These are phyloP conservation scores for Trematomus bernacchii DNA, from an alignment of 2,797 vertebrate genomes.

Conservation along the genomic window DNA sequence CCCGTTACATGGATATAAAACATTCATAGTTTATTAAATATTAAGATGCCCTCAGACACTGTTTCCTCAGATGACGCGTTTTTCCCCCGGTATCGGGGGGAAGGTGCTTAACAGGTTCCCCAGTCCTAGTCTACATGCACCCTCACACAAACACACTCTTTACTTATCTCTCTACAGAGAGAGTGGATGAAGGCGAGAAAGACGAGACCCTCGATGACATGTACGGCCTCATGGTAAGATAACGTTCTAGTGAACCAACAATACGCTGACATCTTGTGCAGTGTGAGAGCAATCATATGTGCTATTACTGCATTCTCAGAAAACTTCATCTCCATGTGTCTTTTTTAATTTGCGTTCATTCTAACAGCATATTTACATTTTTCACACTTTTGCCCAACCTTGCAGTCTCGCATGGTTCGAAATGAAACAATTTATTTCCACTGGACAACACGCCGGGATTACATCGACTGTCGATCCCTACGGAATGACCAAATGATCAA, in stretches of 20 bases:
- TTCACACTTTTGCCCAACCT: neutral
- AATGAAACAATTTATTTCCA: constrained; percentile 89
- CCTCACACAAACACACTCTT: neutral
- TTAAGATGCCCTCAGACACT: too few species aligned
- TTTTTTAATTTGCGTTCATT: neutral
- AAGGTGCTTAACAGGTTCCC: too few species aligned
- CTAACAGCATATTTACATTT: too few species aligned
- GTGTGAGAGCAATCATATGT: neutral
- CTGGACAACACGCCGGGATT: constrained; percentile 87
- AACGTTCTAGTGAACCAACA: neutral
- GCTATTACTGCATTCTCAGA: neutral
- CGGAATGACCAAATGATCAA: constrained; percentile 90
- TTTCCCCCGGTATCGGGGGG: constrained; percentile 3
- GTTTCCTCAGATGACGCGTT: too few species aligned
- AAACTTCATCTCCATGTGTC: neutral
- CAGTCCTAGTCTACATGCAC: neutral
- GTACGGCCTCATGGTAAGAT: constrained; percentile 89
- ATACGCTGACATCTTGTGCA: constrained; percentile 11
- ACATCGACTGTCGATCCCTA: constrained; percentile 80
- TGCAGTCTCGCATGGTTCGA: constrained; percentile 89
- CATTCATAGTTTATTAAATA: too few species aligned
- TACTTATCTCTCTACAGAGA: constrained; percentile 69
- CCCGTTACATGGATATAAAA: too few species aligned
- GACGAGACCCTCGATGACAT: constrained; percentile 79
- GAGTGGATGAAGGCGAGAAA: constrained; percentile 74